These are phyloP conservation scores for Sinotaia quadrata DNA, from an alignment of 2,888 invertebrate species.

Conservation along the genomic window DNA sequence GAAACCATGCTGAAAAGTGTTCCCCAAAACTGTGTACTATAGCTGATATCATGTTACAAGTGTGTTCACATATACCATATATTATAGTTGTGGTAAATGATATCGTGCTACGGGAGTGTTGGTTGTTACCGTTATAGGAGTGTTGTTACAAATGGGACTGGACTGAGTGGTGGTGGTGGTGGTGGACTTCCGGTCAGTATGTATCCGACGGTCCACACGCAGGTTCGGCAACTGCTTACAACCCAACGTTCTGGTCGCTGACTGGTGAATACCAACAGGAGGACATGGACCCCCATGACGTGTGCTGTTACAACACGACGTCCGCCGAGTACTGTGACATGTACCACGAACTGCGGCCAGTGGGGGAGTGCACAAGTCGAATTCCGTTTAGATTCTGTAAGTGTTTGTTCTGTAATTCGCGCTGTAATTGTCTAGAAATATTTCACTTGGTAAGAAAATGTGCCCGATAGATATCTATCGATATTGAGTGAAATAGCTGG, in stretches of 20 bases:
- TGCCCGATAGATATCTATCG: no score
- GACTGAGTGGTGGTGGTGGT: background rate
- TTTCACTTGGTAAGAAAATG: no score
- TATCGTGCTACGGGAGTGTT: no score
- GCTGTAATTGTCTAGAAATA: no score
- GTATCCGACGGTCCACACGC: background rate
- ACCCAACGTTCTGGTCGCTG: conserved; percentile 9
- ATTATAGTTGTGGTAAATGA: no score
- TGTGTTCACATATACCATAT: no score
- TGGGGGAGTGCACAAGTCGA: conserved; percentile 8
- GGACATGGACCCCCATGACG: background rate
- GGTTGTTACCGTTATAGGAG: background rate
- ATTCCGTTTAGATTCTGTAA: conserved; percentile 11
- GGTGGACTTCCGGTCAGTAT: conserved; percentile 1
- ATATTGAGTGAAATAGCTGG: no score
- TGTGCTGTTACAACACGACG: conserved; percentile 19
- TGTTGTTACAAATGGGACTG: conserved; percentile 4
- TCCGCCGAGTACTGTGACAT: background rate
- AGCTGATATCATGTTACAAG: no score
- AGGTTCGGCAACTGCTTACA: conserved; percentile 10
- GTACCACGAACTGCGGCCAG: conserved; percentile 9
- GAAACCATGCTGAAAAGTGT: no score
- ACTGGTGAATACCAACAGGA: background rate
- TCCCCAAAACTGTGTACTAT: no score
- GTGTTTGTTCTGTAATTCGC: no score